Evolutionary conservation across 2,797 vertebrate genomes (phyloP).

Genomic region (Spinus olivaceus): DNA sequence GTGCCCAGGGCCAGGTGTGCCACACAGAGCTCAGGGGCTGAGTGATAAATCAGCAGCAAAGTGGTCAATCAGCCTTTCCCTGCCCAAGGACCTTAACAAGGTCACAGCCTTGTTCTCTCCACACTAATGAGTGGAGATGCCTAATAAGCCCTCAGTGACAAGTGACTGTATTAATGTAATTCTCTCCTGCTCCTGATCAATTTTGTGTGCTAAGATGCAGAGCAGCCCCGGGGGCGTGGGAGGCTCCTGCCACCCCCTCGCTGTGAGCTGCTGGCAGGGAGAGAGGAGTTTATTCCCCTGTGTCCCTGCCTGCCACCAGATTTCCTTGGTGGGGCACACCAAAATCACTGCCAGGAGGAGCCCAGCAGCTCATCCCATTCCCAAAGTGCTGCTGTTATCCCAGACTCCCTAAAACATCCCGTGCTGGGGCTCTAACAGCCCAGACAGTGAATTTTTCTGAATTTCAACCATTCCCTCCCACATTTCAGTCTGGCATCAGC

Average conservation of each 20-base stretch:
- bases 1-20: neutral
- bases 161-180: constrained; percentile 54
- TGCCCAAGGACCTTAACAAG: constrained; percentile 22
- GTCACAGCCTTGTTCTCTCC: constrained; percentile 36
- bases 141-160: constrained; percentile 50
- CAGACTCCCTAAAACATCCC: accelerated
- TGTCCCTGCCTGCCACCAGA: accelerated
- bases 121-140: constrained; percentile 47
- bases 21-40: neutral
- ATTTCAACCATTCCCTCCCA: accelerated
- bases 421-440: neutral
- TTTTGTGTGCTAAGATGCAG: neutral
- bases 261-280: neutral
- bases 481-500: neutral
- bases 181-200: constrained; percentile 42
- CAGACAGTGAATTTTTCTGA: accelerated
- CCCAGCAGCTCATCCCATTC: neutral
- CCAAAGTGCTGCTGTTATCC: neutral
- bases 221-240: neutral
- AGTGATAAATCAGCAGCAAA: neutral
- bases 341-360: neutral
- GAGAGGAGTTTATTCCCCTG: neutral
- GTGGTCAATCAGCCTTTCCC: neutral
- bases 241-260: neutral
- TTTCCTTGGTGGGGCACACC: neutral